These are phyloP conservation scores for Xylophagus ater DNA, from an alignment of 2,888 invertebrate species.

Conservation along the genomic window DNA sequence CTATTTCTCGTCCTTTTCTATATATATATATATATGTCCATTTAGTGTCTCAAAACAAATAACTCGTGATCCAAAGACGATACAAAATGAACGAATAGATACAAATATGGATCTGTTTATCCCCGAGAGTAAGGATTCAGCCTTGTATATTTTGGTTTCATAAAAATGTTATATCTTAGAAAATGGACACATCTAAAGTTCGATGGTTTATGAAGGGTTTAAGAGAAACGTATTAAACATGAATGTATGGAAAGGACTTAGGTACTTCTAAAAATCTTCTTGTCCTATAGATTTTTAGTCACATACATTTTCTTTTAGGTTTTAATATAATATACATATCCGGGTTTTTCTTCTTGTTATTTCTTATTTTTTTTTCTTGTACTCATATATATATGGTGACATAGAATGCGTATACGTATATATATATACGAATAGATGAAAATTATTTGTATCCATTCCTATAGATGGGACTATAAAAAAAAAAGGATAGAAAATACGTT, in stretches of 20 bases:
- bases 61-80: constrained; percentile 11
- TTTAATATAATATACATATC: not conserved
- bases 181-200: constrained; percentile 12
- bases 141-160: too few relatives aligned
- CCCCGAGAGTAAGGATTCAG: constrained; percentile 13
- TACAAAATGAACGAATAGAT: constrained; percentile 9
- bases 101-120: constrained; percentile 11
- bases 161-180: too few relatives aligned
- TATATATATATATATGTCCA: constrained; percentile 10
- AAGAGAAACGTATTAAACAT: constrained; percentile 13
- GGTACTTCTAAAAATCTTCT: not conserved
- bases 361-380: not conserved
- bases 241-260: constrained; percentile 2
- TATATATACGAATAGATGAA: not conserved
- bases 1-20: too few relatives aligned
- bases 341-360: not conserved
- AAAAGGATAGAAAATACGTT: constrained; percentile 6
- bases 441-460: constrained; percentile 2
- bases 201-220: constrained; percentile 18
- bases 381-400: not conserved
- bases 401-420: not conserved
- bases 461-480: not conserved
- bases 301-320: constrained; percentile 2
- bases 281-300: not conserved
- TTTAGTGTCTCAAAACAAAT: constrained; percentile 13